Percentiles rank a stretch among this genome's conserved stretches.
These are phyloP conservation scores for Hapalemur alaotrensis DNA, from an alignment of 2,797 vertebrate genomes.

Conservation along the genomic window DNA sequence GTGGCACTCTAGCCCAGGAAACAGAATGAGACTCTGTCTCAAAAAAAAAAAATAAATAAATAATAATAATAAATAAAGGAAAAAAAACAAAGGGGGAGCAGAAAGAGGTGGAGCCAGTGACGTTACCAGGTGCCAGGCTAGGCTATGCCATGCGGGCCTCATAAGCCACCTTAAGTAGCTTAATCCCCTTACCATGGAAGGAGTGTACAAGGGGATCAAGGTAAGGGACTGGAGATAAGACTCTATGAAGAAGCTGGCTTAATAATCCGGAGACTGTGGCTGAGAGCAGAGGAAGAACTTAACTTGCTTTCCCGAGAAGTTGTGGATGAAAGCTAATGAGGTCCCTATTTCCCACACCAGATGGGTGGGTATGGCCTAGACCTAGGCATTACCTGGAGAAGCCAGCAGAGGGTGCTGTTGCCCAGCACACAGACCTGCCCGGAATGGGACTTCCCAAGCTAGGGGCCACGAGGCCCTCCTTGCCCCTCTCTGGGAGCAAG, in stretches of 20 bases:
- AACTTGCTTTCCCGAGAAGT: neutral
- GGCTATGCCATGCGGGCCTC: neutral
- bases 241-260: neutral
- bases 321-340: neutral
- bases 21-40: too few relatives aligned
- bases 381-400: too few relatives aligned
- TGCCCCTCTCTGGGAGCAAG: neutral
- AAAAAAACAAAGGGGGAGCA: neutral
- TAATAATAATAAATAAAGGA: too few relatives aligned
- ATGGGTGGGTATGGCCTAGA: fast-evolving
- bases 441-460: neutral
- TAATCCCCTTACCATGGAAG: neutral
- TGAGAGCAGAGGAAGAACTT: neutral
- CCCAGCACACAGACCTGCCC: neutral
- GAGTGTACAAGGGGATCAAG: neutral
- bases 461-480: fast-evolving
- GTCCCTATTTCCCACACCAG: neutral
- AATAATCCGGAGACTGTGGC: neutral
- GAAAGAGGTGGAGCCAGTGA: neutral
- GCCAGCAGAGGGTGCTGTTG: constrained; percentile 58
- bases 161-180: neutral
- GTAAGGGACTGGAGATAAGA: neutral
- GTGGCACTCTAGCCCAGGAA: too few relatives aligned
- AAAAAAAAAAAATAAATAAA: too few relatives aligned
- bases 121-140: neutral